Base-by-base conservation (phyloP, 2,113 vertebrate species). In the Mormyrus lacerda region DNA sequence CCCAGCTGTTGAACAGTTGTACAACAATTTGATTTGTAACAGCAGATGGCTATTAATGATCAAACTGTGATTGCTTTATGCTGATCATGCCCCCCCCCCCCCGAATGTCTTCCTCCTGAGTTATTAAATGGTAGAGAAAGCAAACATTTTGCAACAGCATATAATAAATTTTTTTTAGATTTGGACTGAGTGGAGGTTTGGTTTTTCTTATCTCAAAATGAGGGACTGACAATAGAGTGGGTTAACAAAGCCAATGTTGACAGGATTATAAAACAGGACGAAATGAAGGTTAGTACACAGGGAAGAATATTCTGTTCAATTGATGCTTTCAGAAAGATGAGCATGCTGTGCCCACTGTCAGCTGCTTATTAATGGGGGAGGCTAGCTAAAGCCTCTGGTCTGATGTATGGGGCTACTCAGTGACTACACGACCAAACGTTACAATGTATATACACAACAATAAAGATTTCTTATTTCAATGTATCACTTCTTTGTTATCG, bases 21-120 rank as follows among this genome's bases (percentile, higher is more conserved):
- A 55, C 83, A 51, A 82, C 31, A 15, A 88, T 89, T 83, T 82
- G 31, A 50, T 88, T 88, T 83, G 31, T 89, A 55, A 55, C 19
- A 55, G 88, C 88, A 82, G 48, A 51, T 83, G 88, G 48, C 51
- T 35, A 17, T 42, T 65, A 42, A 87, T 87, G 87, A 65, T 21
- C 53, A 65, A 55, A 87, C 87, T 39, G 31, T 10, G 0, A 24
- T 31, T 65, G 19, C 35, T 61, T 89, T 89, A 83, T 44, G 24
- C 50, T 55, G 31, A 53, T 11, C 19, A 15, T 15, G 24, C 53
- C 35, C 48, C 73, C 21, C 73, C 21, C 4, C 35, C 88, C 51
- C 10, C 27, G 2, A 51, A 13, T 55, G 19, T 79, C 17, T 42
- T 27, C n/a, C 55, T 42, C 9, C 35, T 3, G 11, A 21, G 19